Percentiles rank a stretch among this genome's conserved stretches.
Conservation (phyloP, 30 jellyfish, hydroid and myxozoan genomes). For the Morbakka virulenta region DNA sequence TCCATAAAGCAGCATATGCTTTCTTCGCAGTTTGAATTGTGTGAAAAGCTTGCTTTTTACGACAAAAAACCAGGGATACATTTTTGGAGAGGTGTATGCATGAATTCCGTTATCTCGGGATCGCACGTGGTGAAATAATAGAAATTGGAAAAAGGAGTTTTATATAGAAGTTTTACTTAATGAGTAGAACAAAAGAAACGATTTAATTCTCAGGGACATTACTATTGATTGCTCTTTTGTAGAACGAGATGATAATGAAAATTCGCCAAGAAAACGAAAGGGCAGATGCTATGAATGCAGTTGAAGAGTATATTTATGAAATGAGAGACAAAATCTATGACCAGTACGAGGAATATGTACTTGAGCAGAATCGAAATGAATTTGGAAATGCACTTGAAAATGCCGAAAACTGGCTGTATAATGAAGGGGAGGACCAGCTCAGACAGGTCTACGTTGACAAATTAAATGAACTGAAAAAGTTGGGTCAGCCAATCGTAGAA, state of each 20-base stretch:
- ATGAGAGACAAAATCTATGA: constrained; percentile 67
- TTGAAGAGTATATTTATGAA: constrained; percentile 83
- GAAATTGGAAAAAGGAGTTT: too few relatives aligned
- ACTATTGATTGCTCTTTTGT: too few relatives aligned
- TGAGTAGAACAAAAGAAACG: too few relatives aligned
- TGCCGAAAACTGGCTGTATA: constrained; percentile 93
- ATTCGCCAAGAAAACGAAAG: constrained; percentile 81
- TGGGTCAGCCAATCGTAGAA: constrained; percentile 81
- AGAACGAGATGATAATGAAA: constrained; percentile 72
- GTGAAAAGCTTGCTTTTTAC: too few relatives aligned
- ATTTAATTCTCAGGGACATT: too few relatives aligned
- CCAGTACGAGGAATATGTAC: constrained; percentile 35
- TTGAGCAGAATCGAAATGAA: constrained; percentile 57
- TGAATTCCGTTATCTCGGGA: too few relatives aligned
- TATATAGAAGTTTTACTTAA: too few relatives aligned
- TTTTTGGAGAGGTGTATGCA: too few relatives aligned
- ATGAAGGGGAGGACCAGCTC: constrained; percentile 84
- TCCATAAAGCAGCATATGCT: too few relatives aligned
- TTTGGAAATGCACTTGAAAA: constrained; percentile 40
- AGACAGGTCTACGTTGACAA: constrained; percentile 66
- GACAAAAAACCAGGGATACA: too few relatives aligned
- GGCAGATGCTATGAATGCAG: constrained; percentile 87
- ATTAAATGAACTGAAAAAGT: constrained; percentile 77
- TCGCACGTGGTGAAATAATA: too few relatives aligned
- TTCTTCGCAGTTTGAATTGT: too few relatives aligned